Conservation (phyloP, 2,797 vertebrate genomes). For the Pipistrellus nathusii region DNA sequence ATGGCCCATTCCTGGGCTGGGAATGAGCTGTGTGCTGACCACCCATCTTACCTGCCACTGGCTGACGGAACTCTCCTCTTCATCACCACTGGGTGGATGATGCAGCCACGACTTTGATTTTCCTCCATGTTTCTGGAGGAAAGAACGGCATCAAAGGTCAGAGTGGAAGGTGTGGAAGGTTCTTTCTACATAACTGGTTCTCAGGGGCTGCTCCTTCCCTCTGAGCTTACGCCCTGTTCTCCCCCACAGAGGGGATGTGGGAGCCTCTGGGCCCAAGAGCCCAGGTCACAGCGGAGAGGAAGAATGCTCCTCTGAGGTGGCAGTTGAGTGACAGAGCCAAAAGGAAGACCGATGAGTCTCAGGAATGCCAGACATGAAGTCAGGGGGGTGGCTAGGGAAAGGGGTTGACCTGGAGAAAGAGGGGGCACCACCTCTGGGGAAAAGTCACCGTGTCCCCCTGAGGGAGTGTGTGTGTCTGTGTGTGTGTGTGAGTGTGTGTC, state of each 20-base stretch:
- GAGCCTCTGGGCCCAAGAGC: not conserved
- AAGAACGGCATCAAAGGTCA: not conserved
- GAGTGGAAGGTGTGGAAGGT: not conserved
- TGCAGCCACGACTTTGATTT: not conserved
- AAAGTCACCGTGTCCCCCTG: not conserved
- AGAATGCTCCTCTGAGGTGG: not conserved
- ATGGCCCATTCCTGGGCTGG: not conserved
- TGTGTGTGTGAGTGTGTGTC: too few relatives aligned
- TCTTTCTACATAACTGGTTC: not conserved
- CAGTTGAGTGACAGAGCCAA: not conserved
- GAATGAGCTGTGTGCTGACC: not conserved
- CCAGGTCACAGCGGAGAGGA: not conserved
- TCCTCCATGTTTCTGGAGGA: not conserved
- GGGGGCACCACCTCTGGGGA: not conserved
- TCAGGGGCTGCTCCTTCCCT: not conserved
- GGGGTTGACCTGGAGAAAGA: too few relatives aligned
- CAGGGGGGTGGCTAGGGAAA: not conserved
- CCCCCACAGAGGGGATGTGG: too few relatives aligned
- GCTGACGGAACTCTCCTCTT: not conserved
- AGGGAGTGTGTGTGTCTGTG: not conserved
- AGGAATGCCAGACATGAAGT: not conserved
- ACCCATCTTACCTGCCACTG: not conserved
- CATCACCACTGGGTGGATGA: too few relatives aligned
- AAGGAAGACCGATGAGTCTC: not conserved
- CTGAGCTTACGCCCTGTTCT: not conserved